These are phyloP conservation scores for Picathartes gymnocephalus DNA, from an alignment of 2,113 vertebrate genomes.

Conservation along the genomic window DNA sequence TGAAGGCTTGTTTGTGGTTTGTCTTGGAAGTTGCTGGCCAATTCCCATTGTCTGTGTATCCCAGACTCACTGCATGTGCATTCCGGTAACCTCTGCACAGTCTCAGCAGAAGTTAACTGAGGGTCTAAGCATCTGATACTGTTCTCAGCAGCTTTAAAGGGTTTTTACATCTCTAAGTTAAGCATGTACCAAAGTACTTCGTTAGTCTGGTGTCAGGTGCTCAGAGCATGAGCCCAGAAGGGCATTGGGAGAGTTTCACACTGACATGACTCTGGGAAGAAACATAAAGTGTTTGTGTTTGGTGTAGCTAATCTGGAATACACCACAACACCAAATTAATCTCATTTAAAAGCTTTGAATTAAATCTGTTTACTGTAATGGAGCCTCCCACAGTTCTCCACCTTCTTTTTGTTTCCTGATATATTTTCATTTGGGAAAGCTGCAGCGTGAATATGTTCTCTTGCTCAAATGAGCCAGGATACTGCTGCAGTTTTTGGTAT, in stretches of 20 bases:
- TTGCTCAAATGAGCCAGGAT: background rate
- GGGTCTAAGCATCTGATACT: background rate
- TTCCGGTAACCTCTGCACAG: background rate
- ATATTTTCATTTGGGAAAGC: constrained; percentile 17
- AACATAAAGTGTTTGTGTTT: background rate
- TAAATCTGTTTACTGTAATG: constrained; percentile 4
- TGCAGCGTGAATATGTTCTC: background rate
- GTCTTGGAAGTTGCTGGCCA: background rate
- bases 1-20: background rate
- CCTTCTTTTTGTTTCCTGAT: constrained; percentile 46
- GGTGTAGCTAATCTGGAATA: background rate
- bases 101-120: background rate
- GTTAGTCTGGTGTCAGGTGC: background rate
- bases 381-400: constrained; percentile 21
- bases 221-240: background rate
- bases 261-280: background rate
- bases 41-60: fast-evolving
- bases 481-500: background rate
- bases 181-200: background rate
- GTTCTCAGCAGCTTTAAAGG: background rate
- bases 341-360: constrained; percentile 47
- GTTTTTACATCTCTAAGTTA: background rate
- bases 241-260: background rate
- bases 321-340: background rate
- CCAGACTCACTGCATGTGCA: background rate